A percentile compares a stretch with the other conserved stretches of the same genome.
Evolutionary conservation across 2,797 vertebrate species (phyloP).

Genomic region (Falco naumanni): DNA sequence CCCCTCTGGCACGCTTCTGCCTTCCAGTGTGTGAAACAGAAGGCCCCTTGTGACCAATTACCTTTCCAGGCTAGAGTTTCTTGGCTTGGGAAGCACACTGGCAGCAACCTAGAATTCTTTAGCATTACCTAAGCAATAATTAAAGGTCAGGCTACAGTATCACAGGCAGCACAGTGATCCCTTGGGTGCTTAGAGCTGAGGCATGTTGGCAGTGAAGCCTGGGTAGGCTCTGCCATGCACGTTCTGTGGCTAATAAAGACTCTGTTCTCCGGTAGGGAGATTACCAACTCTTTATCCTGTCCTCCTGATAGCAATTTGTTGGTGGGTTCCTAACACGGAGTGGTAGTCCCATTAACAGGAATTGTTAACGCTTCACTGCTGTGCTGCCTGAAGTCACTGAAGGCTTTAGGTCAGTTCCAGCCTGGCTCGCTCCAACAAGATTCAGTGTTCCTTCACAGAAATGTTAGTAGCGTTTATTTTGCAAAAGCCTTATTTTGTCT

Average conservation of each 20-base stretch:
- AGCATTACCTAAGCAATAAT: conserved; percentile 58
- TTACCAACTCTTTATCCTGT: not conserved
- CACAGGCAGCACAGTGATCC: not conserved
- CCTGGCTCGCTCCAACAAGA: not conserved
- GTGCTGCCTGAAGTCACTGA: not conserved
- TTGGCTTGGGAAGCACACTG: conserved; percentile 45
- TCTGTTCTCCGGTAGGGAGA: not conserved
- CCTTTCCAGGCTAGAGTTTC: conserved; percentile 49
- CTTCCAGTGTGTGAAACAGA: conserved; percentile 57
- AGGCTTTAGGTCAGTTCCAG: not conserved
- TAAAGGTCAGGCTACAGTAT: conserved; percentile 43
- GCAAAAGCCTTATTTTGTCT: not conserved
- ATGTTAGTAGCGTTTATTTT: not conserved
- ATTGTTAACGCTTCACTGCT: not conserved
- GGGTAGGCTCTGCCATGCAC: not conserved
- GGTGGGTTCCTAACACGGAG: not conserved
- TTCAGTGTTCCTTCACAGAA: not conserved
- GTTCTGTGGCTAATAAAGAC: conserved; percentile 6
- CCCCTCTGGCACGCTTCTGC: conserved; percentile 44
- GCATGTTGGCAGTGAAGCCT: not conserved
- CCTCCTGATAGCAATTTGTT: conserved; percentile 17
- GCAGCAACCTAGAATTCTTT: conserved; percentile 58
- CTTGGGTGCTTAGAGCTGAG: not conserved
- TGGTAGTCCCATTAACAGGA: not conserved
- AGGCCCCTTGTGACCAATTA: conserved; percentile 58